Percentiles rank a stretch among this genome's conserved stretches.
phyloP scores from a whole-genome alignment of 2,888 invertebrate species.

The Caenorhabditis sp. region DNA sequence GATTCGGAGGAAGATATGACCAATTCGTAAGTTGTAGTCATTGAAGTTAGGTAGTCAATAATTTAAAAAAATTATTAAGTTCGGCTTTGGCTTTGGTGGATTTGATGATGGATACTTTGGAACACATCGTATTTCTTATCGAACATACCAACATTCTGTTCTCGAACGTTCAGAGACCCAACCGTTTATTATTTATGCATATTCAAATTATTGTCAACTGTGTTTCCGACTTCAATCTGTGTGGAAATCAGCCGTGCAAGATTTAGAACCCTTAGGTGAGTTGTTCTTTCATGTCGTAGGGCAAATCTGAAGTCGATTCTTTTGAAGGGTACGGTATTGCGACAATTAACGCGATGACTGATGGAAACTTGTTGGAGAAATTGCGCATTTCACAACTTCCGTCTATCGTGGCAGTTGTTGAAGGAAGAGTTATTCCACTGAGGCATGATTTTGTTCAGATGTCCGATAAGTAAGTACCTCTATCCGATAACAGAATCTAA shows the following conservation, averaged over 20 bases:
- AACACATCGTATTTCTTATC: conserved; percentile 55
- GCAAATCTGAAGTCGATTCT: neutral
- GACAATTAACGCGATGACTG: conserved; percentile 72
- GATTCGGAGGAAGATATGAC: conserved; percentile 42
- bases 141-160: conserved; percentile 57
- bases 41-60: neutral
- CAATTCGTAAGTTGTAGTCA: conserved; percentile 52
- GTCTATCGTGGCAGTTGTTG: conserved; percentile 72
- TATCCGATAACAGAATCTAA: neutral
- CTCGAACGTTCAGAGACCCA: conserved; percentile 69
- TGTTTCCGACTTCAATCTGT: conserved; percentile 72
- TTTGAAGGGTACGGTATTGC: conserved; percentile 73
- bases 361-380: conserved; percentile 71
- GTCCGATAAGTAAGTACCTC: conserved; percentile 55
- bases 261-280: conserved; percentile 72
- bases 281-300: neutral
- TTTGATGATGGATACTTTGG: conserved; percentile 54
- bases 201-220: conserved; percentile 73
- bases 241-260: conserved; percentile 72
- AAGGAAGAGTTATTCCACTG: conserved; percentile 72
- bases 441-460: conserved; percentile 42
- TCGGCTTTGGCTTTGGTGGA: conserved; percentile 52
- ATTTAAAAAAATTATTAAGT: conserved; percentile 21
- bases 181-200: conserved; percentile 73
- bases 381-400: conserved; percentile 72